Percentiles rank a stretch among this genome's conserved stretches.
These are phyloP conservation scores for Parnassius mnemosyne DNA, from an alignment of 2,888 invertebrate species.

Conservation along the genomic window DNA sequence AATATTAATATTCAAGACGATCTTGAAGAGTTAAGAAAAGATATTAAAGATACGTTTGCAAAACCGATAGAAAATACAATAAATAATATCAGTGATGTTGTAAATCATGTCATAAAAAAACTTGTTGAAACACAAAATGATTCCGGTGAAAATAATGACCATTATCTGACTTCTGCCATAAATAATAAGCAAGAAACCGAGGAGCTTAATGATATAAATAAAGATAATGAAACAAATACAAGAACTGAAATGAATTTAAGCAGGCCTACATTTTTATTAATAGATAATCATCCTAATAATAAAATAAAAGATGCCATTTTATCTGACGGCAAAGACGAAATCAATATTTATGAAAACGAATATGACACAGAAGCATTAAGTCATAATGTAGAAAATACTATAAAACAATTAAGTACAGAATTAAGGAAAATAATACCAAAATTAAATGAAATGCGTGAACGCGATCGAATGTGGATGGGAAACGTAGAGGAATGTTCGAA, in stretches of 20 bases:
- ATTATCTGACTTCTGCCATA: conserved; percentile 32
- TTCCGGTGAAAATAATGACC: conserved; percentile 42
- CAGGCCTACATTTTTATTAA: conserved; percentile 71
- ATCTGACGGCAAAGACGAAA: conserved; percentile 80
- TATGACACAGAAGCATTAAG: conserved; percentile 66
- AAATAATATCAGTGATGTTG: conserved; percentile 76
- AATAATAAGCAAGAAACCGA: conserved; percentile 38
- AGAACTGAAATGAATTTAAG: conserved; percentile 67
- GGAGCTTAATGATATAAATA: conserved; percentile 50
- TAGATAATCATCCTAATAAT: conserved; percentile 60
- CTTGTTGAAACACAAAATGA: conserved; percentile 67
- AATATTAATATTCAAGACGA: conserved; percentile 74
- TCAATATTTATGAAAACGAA: conserved; percentile 61
- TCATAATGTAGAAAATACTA: conserved; percentile 69
- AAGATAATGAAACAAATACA: conserved; percentile 64
- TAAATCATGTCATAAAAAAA: conserved; percentile 75
- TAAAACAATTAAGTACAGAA: conserved; percentile 71
- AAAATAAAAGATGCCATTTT: conserved; percentile 81
- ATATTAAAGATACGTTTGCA: conserved; percentile 72
- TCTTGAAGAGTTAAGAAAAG: conserved; percentile 70
- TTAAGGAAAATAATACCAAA: conserved; percentile 74
- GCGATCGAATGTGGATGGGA: conserved; percentile 62
- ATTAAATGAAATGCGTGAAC: conserved; percentile 72
- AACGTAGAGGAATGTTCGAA: conserved; percentile 41
- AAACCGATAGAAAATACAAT: conserved; percentile 76